These are phyloP conservation scores for Pogoniulus pusillus DNA, from an alignment of 2,797 vertebrate species.

Conservation along the genomic window DNA sequence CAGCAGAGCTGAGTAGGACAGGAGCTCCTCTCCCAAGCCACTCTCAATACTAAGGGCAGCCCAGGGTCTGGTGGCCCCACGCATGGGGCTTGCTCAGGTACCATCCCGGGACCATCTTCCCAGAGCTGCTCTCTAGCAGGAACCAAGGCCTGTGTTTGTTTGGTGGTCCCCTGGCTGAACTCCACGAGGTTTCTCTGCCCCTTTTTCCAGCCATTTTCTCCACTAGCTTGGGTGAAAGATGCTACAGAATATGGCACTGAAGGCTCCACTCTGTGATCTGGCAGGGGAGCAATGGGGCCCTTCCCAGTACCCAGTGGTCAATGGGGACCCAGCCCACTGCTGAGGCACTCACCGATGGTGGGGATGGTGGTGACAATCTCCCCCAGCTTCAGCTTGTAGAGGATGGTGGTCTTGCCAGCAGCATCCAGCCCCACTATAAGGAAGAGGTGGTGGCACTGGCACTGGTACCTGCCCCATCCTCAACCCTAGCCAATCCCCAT, in stretches of 20 bases:
- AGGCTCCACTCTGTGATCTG: background rate
- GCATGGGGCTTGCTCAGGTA: too few relatives aligned
- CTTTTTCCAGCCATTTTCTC: background rate
- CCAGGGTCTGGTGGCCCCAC: background rate
- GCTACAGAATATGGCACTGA: rapidly evolving
- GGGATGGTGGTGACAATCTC: slow-evolving; percentile 98
- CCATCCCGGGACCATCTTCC: background rate
- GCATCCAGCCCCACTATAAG: slow-evolving; percentile 91
- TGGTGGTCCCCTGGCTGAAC: background rate
- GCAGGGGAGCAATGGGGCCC: background rate
- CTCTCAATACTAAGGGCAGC: background rate
- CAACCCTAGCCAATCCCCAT: background rate
- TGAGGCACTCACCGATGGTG: slow-evolving; percentile 87
- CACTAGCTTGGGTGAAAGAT: background rate
- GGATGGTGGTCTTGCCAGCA: slow-evolving; percentile 96
- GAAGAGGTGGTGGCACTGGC: background rate
- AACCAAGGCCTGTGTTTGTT: background rate
- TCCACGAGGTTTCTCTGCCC: background rate
- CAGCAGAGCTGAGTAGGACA: background rate
- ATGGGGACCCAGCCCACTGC: rapidly evolving
- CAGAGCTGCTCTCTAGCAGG: background rate
- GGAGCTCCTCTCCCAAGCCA: background rate
- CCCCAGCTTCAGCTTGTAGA: slow-evolving; percentile 96
- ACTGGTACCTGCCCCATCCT: background rate
- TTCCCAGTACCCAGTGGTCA: background rate